Conservation (phyloP, 1,140 invertebrate species). For the Drosophila pectinifera region DNA sequence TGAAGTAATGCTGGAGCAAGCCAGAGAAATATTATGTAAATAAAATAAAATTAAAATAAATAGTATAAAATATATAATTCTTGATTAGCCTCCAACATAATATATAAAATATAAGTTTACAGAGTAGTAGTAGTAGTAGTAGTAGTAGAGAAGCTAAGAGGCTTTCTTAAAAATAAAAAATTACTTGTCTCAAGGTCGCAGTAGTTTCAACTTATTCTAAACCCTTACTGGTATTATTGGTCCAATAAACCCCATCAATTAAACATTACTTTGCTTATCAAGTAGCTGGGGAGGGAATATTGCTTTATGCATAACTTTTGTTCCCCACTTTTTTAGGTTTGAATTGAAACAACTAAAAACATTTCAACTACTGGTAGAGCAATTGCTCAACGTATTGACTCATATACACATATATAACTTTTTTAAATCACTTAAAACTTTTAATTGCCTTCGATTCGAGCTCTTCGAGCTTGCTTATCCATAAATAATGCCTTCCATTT, state of each 20-base stretch:
- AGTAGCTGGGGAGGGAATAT: background rate
- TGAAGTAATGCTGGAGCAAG: background rate
- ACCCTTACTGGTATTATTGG: background rate
- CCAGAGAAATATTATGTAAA: too few relatives aligned
- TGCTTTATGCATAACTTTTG: background rate
- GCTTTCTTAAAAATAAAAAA: too few relatives aligned
- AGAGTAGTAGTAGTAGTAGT: too few relatives aligned
- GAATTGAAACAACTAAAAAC: slow-evolving; percentile 14
- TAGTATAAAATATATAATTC: too few relatives aligned
- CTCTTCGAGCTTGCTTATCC: slow-evolving; percentile 1
- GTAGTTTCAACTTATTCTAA: background rate
- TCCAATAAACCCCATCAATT: background rate
- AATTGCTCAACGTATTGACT: background rate
- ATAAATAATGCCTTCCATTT: slow-evolving; percentile 19
- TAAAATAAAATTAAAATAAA: background rate
- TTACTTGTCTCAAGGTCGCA: too few relatives aligned
- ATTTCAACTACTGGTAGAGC: background rate
- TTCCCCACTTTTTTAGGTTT: background rate
- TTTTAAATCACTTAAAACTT: slow-evolving; percentile 7
- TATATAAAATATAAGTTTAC: too few relatives aligned
- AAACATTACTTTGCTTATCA: background rate
- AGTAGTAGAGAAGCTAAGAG: too few relatives aligned
- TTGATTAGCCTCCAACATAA: too few relatives aligned
- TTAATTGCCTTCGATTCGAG: slow-evolving; percentile 19
- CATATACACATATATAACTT: background rate